Evolutionary conservation across 2,888 invertebrate genomes (phyloP).

Genomic region (Hemicrepidius hirtus): DNA sequence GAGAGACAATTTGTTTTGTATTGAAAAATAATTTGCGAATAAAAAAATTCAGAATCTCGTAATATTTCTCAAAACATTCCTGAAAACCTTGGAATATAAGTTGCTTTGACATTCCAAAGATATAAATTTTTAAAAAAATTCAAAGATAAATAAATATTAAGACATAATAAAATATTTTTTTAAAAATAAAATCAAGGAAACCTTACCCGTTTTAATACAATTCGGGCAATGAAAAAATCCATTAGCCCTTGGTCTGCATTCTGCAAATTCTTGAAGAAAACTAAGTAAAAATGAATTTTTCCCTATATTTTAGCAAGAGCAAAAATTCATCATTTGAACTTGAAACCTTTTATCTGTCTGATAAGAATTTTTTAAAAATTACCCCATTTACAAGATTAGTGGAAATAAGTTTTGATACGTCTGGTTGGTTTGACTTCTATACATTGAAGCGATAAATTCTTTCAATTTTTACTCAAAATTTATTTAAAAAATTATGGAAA

Average conservation of each 20-base stretch:
- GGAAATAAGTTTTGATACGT: conserved; percentile 61
- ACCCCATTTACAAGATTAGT: conserved; percentile 63
- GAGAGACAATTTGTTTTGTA: too few species aligned
- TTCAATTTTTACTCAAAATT: conserved; percentile 30
- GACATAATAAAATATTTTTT: not conserved
- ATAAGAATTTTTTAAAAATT: conserved; percentile 60
- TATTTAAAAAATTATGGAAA: conserved; percentile 36
- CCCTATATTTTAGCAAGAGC: conserved; percentile 54
- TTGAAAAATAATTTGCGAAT: too few species aligned
- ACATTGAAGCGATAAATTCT: not conserved
- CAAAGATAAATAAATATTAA: not conserved
- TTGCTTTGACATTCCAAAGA: not conserved
- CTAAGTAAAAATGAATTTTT: conserved; percentile 61
- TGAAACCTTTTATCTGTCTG: conserved; percentile 66
- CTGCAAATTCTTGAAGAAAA: conserved; percentile 35
- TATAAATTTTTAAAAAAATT: not conserved
- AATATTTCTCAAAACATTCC: too few species aligned
- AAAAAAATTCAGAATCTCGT: too few species aligned
- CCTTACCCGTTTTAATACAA: not conserved
- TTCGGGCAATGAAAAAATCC: not conserved
- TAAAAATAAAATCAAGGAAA: too few species aligned
- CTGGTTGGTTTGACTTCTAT: conserved; percentile 9
- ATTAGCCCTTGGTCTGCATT: not conserved
- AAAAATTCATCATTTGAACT: conserved; percentile 60
- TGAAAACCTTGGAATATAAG: too few species aligned